Percentiles rank a stretch among this genome's conserved stretches.
Conservation (phyloP, 1,140 invertebrate species). For the Brachionus rotundiformis region DNA sequence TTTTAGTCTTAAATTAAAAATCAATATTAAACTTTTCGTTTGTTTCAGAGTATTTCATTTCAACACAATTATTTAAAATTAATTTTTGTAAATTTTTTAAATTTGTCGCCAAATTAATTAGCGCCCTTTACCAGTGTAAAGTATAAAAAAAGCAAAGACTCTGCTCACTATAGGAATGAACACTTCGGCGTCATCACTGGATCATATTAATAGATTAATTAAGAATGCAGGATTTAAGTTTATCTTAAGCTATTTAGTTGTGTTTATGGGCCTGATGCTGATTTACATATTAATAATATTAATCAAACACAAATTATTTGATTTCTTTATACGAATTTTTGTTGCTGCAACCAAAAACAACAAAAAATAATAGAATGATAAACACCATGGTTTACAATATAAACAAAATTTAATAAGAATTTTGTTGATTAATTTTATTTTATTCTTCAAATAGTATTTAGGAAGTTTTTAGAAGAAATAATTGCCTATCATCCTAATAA, state of each 20-base stretch:
- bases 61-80: too few relatives aligned
- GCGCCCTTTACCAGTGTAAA: too few relatives aligned
- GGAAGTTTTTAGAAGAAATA: neutral
- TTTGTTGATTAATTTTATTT: neutral
- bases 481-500: neutral
- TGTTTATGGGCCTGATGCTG: neutral
- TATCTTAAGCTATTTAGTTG: neutral
- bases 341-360: neutral
- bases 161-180: neutral
- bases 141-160: too few relatives aligned
- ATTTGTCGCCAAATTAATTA: too few relatives aligned
- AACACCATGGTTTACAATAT: neutral
- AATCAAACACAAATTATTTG: neutral
- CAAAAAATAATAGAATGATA: neutral
- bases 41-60: too few relatives aligned
- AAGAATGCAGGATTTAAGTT: neutral
- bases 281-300: neutral
- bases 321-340: neutral
- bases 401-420: conserved; percentile 33
- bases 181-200: neutral
- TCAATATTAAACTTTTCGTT: too few relatives aligned
- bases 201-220: neutral
- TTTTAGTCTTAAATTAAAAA: too few relatives aligned
- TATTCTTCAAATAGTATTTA: conserved; percentile 5
- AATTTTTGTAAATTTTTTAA: too few relatives aligned